Percentiles rank a stretch among this genome's conserved stretches.
phyloP scores from a whole-genome alignment of 2,888 invertebrate genomes.

The Drosophila testacea region DNA sequence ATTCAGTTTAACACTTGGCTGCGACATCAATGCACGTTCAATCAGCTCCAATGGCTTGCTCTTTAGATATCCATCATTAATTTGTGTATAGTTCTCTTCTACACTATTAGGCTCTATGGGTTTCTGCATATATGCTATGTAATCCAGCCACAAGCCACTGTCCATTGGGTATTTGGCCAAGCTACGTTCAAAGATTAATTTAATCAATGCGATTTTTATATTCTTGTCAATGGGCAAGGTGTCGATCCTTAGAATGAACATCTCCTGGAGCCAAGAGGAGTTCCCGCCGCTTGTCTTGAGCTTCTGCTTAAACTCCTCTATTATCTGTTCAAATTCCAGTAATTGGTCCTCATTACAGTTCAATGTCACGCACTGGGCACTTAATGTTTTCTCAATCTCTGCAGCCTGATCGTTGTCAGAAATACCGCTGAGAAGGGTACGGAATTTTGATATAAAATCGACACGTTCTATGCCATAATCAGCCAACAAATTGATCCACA shows the following conservation, averaged over 20 bases:
- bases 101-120: neutral
- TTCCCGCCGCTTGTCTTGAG: conserved; percentile 15
- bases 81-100: neutral
- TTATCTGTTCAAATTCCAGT: neutral
- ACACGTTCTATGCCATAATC: conserved; percentile 58
- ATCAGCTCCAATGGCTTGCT: conserved; percentile 34
- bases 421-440: neutral
- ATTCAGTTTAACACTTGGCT: conserved; percentile 37
- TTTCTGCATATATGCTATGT: conserved; percentile 39
- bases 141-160: conserved; percentile 53
- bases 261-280: conserved; percentile 28
- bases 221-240: conserved; percentile 1
- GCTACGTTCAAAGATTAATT: conserved; percentile 50
- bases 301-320: conserved; percentile 35
- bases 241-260: conserved; percentile 10
- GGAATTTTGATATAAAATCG: conserved; percentile 31
- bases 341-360: conserved; percentile 14
- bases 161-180: conserved; percentile 45
- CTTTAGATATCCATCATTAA: conserved; percentile 42
- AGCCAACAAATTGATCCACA: conserved; percentile 52
- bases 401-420: neutral
- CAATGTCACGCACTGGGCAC: conserved; percentile 41
- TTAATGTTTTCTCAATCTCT: conserved; percentile 26
- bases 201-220: conserved; percentile 34
- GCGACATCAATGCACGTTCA: conserved; percentile 22